Percentiles rank a stretch among this genome's conserved stretches.
Conservation (phyloP, 2,797 vertebrate genomes). For the Thaleichthys pacificus region DNA sequence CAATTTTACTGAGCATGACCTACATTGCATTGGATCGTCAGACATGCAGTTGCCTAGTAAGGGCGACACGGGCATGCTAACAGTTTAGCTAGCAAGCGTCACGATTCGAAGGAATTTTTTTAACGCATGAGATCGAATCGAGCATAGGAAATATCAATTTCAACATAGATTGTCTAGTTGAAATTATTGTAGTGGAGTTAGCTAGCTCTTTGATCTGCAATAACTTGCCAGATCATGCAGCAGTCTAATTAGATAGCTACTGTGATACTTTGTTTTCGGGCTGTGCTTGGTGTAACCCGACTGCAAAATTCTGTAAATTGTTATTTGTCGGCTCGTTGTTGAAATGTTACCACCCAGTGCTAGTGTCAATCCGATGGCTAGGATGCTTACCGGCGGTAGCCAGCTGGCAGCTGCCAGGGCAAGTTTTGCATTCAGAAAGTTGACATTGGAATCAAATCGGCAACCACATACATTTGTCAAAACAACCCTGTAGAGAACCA, state of each 20-base stretch:
- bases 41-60: neutral
- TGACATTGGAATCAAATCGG: neutral
- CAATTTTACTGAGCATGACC: neutral
- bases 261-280: too few species aligned
- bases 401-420: neutral
- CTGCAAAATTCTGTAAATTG: too few species aligned
- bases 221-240: too few species aligned
- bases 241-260: too few species aligned
- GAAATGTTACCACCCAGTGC: too few species aligned
- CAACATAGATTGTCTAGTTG: too few species aligned
- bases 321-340: too few species aligned
- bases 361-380: neutral
- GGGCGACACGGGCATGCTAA: neutral
- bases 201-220: too few species aligned
- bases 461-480: neutral
- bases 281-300: too few species aligned
- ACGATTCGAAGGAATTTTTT: neutral
- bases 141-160: too few species aligned
- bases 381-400: neutral
- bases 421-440: constrained; percentile 7
- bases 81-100: neutral
- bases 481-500: neutral
- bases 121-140: neutral
- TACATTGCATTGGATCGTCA: neutral
- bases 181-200: too few species aligned